phyloP scores from a whole-genome alignment of 2,888 invertebrate genomes.

The Venusia cambrica region DNA sequence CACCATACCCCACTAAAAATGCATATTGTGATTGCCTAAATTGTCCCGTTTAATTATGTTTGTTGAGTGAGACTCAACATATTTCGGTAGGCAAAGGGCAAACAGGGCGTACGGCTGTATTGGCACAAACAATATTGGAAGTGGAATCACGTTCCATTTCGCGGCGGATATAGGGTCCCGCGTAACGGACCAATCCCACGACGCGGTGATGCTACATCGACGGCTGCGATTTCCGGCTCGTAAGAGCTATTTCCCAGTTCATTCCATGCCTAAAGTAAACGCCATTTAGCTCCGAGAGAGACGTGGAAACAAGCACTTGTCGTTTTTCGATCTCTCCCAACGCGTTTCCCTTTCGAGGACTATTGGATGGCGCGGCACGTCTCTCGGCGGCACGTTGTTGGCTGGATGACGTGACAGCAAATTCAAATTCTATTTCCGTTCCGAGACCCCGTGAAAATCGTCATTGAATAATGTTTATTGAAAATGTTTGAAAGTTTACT shows the following conservation, averaged over 20 bases:
- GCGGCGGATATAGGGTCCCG: conserved; percentile 68
- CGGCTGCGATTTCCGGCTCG: conserved; percentile 65
- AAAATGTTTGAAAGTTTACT: conserved; percentile 36
- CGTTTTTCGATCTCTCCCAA: conserved; percentile 29
- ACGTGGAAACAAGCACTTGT: conserved; percentile 38
- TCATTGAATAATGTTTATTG: conserved; percentile 34
- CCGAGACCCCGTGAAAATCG: conserved; percentile 32
- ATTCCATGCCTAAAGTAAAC: conserved; percentile 43
- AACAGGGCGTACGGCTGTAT: conserved; percentile 36
- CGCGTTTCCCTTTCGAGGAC: conserved; percentile 29
- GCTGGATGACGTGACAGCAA: conserved; percentile 28
- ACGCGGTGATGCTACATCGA: conserved; percentile 62
- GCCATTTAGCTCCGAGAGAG: conserved; percentile 36
- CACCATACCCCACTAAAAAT: too few species aligned
- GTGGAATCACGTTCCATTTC: conserved; percentile 68
- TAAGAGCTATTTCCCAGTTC: conserved; percentile 49
- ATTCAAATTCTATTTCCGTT: conserved; percentile 40
- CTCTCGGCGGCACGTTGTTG: conserved; percentile 29
- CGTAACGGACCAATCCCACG: conserved; percentile 59
- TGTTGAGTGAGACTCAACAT: too few species aligned
- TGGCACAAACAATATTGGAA: conserved; percentile 50
- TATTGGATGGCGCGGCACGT: conserved; percentile 31
- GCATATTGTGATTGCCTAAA: too few species aligned
- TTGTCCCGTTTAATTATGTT: too few species aligned
- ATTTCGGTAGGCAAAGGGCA: conserved; percentile 16